phyloP scores from a whole-genome alignment of 2,797 vertebrate genomes.

The Crenuchus spilurus region DNA sequence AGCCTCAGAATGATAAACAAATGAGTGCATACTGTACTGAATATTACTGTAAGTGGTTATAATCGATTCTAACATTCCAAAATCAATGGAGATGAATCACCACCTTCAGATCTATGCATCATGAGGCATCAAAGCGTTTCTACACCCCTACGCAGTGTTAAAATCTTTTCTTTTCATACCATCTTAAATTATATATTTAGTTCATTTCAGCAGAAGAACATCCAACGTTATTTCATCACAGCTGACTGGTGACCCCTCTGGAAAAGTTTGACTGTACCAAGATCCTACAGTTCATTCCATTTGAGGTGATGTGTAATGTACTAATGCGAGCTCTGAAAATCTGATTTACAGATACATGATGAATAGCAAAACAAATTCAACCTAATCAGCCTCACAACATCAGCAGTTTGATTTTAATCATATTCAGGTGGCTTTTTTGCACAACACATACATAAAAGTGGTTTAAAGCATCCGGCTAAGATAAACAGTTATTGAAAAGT shows the following conservation, averaged over 20 bases:
- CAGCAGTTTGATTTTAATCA: constrained; percentile 15
- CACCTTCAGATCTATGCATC: neutral
- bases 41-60: too few species aligned
- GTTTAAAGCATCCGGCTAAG: constrained; percentile 13
- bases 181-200: neutral
- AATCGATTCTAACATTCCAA: neutral
- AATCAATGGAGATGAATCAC: neutral
- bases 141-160: neutral
- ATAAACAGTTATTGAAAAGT: neutral
- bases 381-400: constrained; percentile 5
- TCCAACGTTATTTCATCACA: neutral
- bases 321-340: neutral
- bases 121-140: too few species aligned
- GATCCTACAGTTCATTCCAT: neutral
- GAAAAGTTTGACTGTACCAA: neutral
- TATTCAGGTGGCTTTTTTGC: constrained; percentile 18
- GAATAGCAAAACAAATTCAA: neutral
- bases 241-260: neutral
- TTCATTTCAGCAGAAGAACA: neutral
- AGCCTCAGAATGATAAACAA: too few species aligned
- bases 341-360: neutral
- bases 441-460: neutral
- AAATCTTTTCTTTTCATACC: neutral
- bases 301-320: neutral
- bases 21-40: too few species aligned